Base-by-base conservation (phyloP, 2,888 invertebrate genomes). In the Leptinotarsa juncta region DNA sequence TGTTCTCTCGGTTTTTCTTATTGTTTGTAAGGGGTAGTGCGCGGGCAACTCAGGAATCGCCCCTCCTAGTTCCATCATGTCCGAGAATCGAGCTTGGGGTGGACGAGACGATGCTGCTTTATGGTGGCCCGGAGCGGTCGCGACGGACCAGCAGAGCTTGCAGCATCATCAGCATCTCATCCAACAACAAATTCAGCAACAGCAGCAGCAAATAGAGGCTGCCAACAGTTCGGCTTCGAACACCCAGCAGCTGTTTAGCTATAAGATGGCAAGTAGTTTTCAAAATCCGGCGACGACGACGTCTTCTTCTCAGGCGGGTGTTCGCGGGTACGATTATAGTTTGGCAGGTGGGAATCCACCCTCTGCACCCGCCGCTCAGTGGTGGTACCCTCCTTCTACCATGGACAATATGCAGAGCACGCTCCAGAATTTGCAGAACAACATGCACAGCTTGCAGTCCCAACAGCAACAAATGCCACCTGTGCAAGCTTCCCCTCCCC, bases 181-280 rank as follows among this genome's bases (percentile, higher is more conserved):
- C 72, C 86, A 87, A 73, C 85, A 84, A 75, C 85, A 84, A 73
- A 84, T 83, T 72, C 84, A 85, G 60, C 85, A 88, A 72, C 88
- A 88, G 77, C 84, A 84, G 62, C 85, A 88, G 72, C 88, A 88
- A 78, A 88, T 88, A 81, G 89, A 89, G 71, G 90, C 90, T 77
- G 91, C 89, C 79, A 90, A 91, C 84, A 91, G 90, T 84, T 90
- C 91, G 81, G 90, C 91, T 67, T 89, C 90, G 78, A 90, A 89
- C 78, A 90, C 90, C 78, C 90, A 91, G 81, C 95, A 95, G 88
- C 90, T 95, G 82, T 95, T 95, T 87, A 93, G 93, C 79, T 95
- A 95, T 88, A 95, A 95, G 91, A 95, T 95, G 94, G 93, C 94
- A 84, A 93, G 94, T 87, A 94, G 94, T 87, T 95, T 95, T 90